Evolutionary conservation across 2,797 vertebrate species (phyloP), one percentile per base, ranked within the genome.

Genomic region (Agapornis canus): DNA sequence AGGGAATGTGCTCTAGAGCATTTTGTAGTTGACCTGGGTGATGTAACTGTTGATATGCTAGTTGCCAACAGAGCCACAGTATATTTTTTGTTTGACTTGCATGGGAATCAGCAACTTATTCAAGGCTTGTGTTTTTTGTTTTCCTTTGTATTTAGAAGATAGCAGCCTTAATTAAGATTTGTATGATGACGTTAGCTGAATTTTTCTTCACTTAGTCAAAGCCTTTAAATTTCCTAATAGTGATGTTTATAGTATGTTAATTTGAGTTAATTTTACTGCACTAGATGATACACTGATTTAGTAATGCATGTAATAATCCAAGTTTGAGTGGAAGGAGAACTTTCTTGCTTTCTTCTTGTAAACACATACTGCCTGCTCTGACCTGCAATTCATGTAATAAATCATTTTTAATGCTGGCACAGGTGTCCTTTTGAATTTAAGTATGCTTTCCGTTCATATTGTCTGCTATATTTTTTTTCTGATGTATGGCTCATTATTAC

Each of bases 361-460:
- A 39, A 63, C 70, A 79, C 5, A 3, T 88, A 79, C 79, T 90
- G 76, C 92, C 69, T 91, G 43, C 56, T 91, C 29, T 94, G 83
- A 94, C 89, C 84, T 88, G 85, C 9, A 88, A 77, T 90, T 96
- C 54, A 45, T 52, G 56, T 56, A 92, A 95, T 94, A 94, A 95
- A 92, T 96, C 32, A 82, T 90, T 90, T 94, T 82, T 80, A 95
- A 81, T 1, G 29, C 73, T 92, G 71, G 71, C 87, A 92, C 73
- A 94, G 91, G 95, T 97, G 96, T 97, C 91, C 64, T 95, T 95
- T 96, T 95, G 88, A 93, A 48, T 89, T 90, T 95, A 95, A 97
- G 66, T 85, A 85, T 72, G 77, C 91, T 94, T 97, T 96, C 69
- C 3, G 5, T 93, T 95, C 92, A 72, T 90, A 85, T 89, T 94